Conservation (phyloP, 1,140 invertebrate genomes). For the Drosophila teissieri region DNA sequence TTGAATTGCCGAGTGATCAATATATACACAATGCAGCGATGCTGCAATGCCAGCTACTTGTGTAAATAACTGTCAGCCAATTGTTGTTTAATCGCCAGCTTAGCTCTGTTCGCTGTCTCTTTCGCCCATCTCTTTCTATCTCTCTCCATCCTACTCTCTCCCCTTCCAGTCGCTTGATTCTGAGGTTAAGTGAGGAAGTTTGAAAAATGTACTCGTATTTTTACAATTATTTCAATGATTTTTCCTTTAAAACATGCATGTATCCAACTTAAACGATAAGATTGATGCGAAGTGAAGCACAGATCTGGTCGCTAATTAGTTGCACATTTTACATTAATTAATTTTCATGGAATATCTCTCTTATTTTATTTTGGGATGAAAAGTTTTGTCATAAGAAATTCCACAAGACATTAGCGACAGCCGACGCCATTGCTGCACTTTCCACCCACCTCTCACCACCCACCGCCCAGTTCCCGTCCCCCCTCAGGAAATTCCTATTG, state of each 20-base stretch:
- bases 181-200: constrained; percentile 62
- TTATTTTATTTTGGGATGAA: constrained; percentile 10
- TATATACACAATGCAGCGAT: constrained; percentile 45
- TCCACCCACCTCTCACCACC: not conserved
- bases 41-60: constrained; percentile 63
- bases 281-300: not conserved
- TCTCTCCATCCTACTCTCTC: not conserved
- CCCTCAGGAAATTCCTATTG: not conserved
- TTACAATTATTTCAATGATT: not conserved
- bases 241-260: no score
- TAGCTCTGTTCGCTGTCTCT: constrained; percentile 30
- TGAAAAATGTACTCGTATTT: not conserved
- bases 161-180: constrained; percentile 36
- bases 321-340: constrained; percentile 82
- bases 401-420: constrained; percentile 60
- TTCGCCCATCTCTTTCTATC: not conserved
- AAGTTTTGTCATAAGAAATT: constrained; percentile 63
- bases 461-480: not conserved
- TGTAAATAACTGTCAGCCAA: constrained; percentile 83
- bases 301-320: constrained; percentile 66
- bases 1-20: constrained; percentile 46
- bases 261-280: not conserved
- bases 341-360: constrained; percentile 69
- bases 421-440: constrained; percentile 61
- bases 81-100: constrained; percentile 82